These are phyloP conservation scores for Cheilosia impressa DNA, from an alignment of 2,888 invertebrate species.

Conservation along the genomic window DNA sequence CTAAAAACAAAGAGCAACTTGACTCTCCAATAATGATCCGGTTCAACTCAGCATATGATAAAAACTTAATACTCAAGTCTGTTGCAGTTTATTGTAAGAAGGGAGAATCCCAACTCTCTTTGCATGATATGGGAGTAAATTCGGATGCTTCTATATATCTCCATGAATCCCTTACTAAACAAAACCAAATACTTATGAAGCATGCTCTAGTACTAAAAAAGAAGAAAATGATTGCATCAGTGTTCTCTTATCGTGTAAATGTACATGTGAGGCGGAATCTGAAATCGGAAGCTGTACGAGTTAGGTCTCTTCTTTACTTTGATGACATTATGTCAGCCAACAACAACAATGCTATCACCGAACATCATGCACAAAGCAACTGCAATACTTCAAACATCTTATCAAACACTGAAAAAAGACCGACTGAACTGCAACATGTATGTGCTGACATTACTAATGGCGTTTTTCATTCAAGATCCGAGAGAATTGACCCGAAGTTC, in stretches of 20 bases:
- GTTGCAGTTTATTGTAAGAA: not conserved
- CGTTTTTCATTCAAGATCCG: no score
- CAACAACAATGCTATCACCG: not conserved
- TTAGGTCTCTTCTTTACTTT: not conserved
- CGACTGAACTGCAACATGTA: not conserved
- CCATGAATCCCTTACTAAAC: no score
- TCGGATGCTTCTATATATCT: not conserved
- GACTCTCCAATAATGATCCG: not conserved
- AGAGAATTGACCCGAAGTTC: no score
- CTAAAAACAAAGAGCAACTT: not conserved
- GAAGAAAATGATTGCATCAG: not conserved
- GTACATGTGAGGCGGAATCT: no score
- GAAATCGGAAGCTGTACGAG: not conserved
- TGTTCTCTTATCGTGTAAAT: no score
- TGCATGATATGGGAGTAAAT: not conserved
- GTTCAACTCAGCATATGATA: conserved; percentile 1
- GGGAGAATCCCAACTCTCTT: not conserved
- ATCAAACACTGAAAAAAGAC: not conserved
- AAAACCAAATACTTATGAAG: no score
- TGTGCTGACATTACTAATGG: not conserved
- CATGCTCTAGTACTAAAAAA: not conserved
- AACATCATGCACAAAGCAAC: not conserved
- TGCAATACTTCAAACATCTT: not conserved
- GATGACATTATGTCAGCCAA: not conserved
- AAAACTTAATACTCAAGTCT: not conserved